Conservation (phyloP, 2,113 vertebrate species). For the Clarias gariepinus region DNA sequence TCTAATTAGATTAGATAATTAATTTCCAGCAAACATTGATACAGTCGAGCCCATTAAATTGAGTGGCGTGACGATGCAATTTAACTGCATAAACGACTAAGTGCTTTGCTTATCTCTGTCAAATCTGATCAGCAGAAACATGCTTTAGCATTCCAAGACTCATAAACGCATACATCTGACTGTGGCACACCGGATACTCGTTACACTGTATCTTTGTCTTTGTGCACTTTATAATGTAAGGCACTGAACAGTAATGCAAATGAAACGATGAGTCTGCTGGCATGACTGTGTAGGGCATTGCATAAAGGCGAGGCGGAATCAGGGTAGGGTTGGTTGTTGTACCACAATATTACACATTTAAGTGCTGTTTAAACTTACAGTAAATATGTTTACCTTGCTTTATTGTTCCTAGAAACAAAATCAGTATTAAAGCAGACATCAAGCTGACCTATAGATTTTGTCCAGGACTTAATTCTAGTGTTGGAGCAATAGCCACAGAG, state of each 20-base stretch:
- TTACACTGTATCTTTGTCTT: neutral
- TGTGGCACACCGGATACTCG: neutral
- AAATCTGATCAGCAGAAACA: slow-evolving; percentile 12
- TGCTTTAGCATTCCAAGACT: slow-evolving; percentile 3
- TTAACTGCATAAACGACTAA: slow-evolving; percentile 29
- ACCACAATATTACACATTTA: neutral
- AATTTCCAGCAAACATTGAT: neutral
- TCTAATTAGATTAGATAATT: neutral
- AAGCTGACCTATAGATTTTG: neutral
- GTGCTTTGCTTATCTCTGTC: slow-evolving; percentile 44
- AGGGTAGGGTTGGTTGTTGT: neutral
- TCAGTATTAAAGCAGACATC: neutral
- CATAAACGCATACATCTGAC: slow-evolving; percentile 14
- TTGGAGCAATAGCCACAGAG: neutral
- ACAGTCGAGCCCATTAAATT: neutral
- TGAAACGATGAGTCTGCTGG: slow-evolving; percentile 15
- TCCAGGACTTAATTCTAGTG: neutral
- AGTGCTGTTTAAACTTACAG: neutral
- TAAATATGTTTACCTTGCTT: neutral
- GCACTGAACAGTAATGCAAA: slow-evolving; percentile 26
- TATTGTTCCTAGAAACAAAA: neutral
- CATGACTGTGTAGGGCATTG: slow-evolving; percentile 11
- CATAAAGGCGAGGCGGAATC: neutral
- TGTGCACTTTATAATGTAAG: slow-evolving; percentile 28
- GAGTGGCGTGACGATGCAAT: neutral